Evolutionary conservation across 2,113 vertebrate species (phyloP).

Genomic region (Alethe diademata): DNA sequence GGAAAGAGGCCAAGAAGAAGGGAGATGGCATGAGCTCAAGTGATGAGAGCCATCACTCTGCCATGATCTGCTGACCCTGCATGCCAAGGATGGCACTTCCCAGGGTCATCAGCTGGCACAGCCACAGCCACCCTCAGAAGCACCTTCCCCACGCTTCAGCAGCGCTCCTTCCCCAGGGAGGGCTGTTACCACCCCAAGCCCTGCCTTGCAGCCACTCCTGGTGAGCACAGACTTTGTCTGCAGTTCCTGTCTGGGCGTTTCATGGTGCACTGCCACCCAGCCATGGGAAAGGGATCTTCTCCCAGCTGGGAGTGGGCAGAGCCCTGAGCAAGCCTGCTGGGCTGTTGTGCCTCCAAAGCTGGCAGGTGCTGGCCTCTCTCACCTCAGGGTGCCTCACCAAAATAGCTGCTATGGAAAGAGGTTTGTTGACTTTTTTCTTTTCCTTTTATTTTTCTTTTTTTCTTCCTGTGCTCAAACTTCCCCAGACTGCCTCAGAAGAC

Average conservation of each 20-base stretch:
- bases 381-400: neutral
- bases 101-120: neutral
- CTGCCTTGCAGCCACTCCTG: neutral
- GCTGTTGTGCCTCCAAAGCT: neutral
- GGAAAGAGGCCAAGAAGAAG: neutral
- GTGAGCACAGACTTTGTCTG: neutral
- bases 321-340: neutral
- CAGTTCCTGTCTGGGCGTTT: neutral
- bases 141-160: accelerated
- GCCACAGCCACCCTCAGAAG: neutral
- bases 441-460: conserved; percentile 39
- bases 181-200: neutral
- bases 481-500: conserved; percentile 61
- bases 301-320: neutral
- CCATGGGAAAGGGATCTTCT: neutral
- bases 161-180: accelerated
- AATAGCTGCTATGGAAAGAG: conserved; percentile 44
- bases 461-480: conserved; percentile 72
- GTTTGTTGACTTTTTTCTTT: conserved; percentile 20
- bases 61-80: neutral
- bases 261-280: neutral
- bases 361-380: neutral
- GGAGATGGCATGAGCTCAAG: neutral
- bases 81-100: neutral
- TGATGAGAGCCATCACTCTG: neutral